phyloP scores from a whole-genome alignment of 2,797 vertebrate species.

The Luscinia luscinia region DNA sequence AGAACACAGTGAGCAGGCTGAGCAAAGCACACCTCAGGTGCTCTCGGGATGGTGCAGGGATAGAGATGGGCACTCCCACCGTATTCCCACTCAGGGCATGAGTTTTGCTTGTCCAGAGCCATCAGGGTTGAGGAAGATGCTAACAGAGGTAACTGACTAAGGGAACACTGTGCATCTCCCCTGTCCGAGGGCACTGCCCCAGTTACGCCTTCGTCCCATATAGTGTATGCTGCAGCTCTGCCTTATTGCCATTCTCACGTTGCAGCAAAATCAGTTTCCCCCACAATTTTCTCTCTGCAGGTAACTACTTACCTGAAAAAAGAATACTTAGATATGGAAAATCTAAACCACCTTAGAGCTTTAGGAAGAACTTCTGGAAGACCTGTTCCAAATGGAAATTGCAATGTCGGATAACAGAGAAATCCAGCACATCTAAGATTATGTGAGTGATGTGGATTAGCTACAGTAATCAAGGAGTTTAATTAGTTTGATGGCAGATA shows the following conservation, averaged over 20 bases:
- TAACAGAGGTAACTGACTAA: neutral
- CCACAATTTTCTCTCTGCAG: neutral
- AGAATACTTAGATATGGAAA: neutral
- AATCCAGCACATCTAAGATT: neutral
- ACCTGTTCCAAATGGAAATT: neutral
- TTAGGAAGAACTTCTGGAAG: neutral
- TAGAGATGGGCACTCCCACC: neutral
- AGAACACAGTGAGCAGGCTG: neutral
- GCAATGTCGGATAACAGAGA: neutral
- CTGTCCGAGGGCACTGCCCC: rapidly evolving
- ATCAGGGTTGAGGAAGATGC: neutral
- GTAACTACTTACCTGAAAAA: neutral
- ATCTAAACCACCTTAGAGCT: neutral
- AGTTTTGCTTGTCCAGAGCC: neutral
- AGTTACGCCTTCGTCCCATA: neutral
- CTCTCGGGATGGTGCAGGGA: neutral
- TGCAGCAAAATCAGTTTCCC: neutral
- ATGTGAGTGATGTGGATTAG: neutral
- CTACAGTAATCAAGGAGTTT: neutral
- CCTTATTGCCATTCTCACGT: neutral
- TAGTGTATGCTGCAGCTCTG: neutral
- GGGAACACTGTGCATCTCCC: neutral
- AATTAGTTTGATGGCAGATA: neutral
- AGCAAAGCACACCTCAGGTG: rapidly evolving
- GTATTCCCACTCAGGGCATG: neutral